A percentile compares a stretch with the other conserved stretches of the same genome.
These are phyloP conservation scores for Ceyx cyanopectus DNA, from an alignment of 2,113 vertebrate species.

Conservation along the genomic window DNA sequence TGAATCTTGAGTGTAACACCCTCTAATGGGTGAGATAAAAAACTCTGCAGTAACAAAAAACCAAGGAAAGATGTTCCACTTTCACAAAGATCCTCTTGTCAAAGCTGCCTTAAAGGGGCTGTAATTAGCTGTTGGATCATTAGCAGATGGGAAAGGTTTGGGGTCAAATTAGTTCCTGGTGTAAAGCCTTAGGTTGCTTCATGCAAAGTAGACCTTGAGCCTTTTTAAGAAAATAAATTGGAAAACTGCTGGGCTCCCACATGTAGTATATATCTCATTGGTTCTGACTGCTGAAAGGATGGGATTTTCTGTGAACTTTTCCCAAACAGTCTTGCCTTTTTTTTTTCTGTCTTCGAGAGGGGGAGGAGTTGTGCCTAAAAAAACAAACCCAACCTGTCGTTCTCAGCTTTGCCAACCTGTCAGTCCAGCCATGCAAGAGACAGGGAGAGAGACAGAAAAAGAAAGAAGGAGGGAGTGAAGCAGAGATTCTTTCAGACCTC, in stretches of 20 bases:
- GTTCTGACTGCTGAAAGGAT: slow-evolving; percentile 21
- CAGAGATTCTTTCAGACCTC: slow-evolving; percentile 23
- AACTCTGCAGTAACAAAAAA: rapidly evolving
- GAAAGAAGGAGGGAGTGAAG: slow-evolving; percentile 49
- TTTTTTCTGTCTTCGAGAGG: slow-evolving; percentile 32
- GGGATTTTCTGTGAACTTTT: slow-evolving; percentile 59
- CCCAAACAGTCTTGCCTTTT: slow-evolving; percentile 17
- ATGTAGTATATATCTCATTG: not conserved
- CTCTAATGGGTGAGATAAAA: not conserved
- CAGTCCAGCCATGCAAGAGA: slow-evolving; percentile 69
- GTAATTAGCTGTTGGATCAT: not conserved
- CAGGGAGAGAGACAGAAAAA: slow-evolving; percentile 43
- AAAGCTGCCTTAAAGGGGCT: not conserved
- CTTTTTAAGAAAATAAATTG: not conserved
- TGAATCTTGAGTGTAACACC: not conserved
- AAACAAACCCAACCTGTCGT: slow-evolving; percentile 73
- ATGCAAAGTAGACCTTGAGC: not conserved
- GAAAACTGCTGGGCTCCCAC: slow-evolving; percentile 5
- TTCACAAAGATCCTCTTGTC: not conserved
- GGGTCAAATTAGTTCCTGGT: not conserved
- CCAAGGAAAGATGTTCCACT: not conserved
- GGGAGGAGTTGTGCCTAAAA: slow-evolving; percentile 73
- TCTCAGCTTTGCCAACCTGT: slow-evolving; percentile 69
- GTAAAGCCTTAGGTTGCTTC: not conserved
- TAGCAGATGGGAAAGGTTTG: not conserved